phyloP scores from a whole-genome alignment of 2,888 invertebrate genomes.

The Eupithecia tripunctaria region DNA sequence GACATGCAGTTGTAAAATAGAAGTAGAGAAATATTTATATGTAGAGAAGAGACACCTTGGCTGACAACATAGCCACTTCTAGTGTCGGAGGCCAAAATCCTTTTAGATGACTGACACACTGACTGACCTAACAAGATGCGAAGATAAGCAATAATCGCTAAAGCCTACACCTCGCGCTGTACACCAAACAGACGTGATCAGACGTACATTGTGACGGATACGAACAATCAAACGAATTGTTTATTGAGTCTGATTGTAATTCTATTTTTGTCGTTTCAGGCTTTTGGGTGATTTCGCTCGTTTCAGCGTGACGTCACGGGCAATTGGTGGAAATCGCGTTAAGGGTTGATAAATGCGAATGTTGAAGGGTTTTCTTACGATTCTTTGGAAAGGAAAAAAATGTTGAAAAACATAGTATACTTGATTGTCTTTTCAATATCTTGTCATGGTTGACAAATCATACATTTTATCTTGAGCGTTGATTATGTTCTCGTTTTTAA shows the following conservation, averaged over 20 bases:
- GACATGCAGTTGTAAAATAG: neutral
- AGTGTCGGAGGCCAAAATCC: neutral
- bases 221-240: slow-evolving; percentile 53
- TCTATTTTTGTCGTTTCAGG: slow-evolving; percentile 50
- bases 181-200: slow-evolving; percentile 52
- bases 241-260: slow-evolving; percentile 62
- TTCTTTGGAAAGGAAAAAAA: neutral
- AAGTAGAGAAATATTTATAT: too few relatives aligned
- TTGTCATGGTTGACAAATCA: neutral
- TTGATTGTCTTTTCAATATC: neutral
- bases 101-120: neutral
- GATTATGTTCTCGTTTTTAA: neutral
- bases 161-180: slow-evolving; percentile 27
- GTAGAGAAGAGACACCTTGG: too few relatives aligned
- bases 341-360: slow-evolving; percentile 6
- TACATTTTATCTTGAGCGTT: neutral
- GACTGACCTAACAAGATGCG: too few relatives aligned
- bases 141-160: slow-evolving; percentile 34
- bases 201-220: slow-evolving; percentile 55
- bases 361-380: neutral
- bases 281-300: slow-evolving; percentile 31
- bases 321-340: slow-evolving; percentile 6
- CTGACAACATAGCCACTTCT: neutral
- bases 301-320: slow-evolving; percentile 27
- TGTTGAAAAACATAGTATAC: neutral